A percentile compares a stretch with the other conserved stretches of the same genome.
phyloP scores from a whole-genome alignment of 2,113 vertebrate genomes.

The Takifugu bimaculatus region DNA sequence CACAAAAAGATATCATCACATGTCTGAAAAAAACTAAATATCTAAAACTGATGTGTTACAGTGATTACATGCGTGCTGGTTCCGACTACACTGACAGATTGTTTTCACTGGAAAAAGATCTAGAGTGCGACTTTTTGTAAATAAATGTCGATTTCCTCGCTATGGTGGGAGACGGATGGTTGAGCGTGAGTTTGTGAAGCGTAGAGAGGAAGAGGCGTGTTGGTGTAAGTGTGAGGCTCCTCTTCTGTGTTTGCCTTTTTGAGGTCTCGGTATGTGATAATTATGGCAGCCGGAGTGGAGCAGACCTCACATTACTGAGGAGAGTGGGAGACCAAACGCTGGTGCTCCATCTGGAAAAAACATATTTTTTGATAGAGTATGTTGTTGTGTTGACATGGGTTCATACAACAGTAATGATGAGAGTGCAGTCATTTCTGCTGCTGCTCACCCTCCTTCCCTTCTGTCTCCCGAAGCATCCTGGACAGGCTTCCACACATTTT shows the following conservation, averaged over 20 bases:
- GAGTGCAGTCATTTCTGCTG: neutral
- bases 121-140: neutral
- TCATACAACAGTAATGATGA: too few species aligned
- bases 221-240: slow-evolving; percentile 28
- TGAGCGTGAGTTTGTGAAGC: slow-evolving; percentile 18
- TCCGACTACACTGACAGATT: slow-evolving; percentile 8
- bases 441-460: neutral
- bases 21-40: neutral
- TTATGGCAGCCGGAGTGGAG: slow-evolving; percentile 58
- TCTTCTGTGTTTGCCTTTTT: slow-evolving; percentile 57
- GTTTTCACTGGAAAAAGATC: slow-evolving; percentile 25
- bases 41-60: neutral
- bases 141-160: neutral
- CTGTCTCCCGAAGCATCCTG: slow-evolving; percentile 5
- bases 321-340: slow-evolving; percentile 9
- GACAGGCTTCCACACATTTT: slow-evolving; percentile 17
- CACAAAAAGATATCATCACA: neutral
- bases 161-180: slow-evolving; percentile 4
- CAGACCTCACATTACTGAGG: slow-evolving; percentile 31
- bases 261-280: slow-evolving; percentile 58
- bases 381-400: slow-evolving; percentile 8
- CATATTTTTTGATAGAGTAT: neutral
- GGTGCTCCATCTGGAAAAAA: too few species aligned
- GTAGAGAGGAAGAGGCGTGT: slow-evolving; percentile 16
- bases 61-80: slow-evolving; percentile 8